Evolutionary conservation across 1,140 invertebrate species (phyloP), one percentile per base, ranked within the genome.

Genomic region (Drosophila pachea): DNA sequence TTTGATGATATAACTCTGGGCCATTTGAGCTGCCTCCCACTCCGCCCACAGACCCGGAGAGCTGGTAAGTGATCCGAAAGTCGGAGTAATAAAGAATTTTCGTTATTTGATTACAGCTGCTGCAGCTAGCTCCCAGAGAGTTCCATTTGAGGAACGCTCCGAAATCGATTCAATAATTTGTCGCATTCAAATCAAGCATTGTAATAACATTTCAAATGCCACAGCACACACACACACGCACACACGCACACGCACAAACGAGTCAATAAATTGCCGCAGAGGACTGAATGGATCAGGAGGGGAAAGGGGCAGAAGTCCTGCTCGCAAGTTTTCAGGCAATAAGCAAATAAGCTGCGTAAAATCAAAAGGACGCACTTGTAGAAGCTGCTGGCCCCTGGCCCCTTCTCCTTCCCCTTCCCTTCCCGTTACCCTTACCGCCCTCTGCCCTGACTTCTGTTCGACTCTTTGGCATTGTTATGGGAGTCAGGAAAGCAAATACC

Each of bases 341-440:
- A 84, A 86, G 81, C 60, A 84, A 86, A 86, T 86, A 86, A 86
- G 81, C 81, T 86, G 55, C 63, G 77, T 64, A 81, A 86, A 86
- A 86, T 86, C 81, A 84, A 84, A 84, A 58, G 47, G 42, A 61
- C 67, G 63, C 54, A 69, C 67, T 76, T 67, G 35, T 42, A 55
- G 47, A 43, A 65, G 35, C 38, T 59, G 59, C 14, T 59, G 62
- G 1, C 22, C 22, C 38, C 16, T 49, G n/a, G 11, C 14, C 12
- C 14, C 12, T 43, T 4, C 22, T 33, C 49, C 7, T 60, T 67
- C 43, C 36, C 58, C 43, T 48, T n/a, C n/a, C n/a, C n/a, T n/a
- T n/a, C n/a, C n/a, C n/a, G n/a, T n/a, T n/a, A n/a, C n/a, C n/a
- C n/a, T n/a, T n/a, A n/a, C n/a, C n/a, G 61, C 63, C 48, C 76